Percentiles rank a stretch among this genome's conserved stretches.
Conservation (phyloP, 2,797 vertebrate species). For the Parambassis ranga region DNA sequence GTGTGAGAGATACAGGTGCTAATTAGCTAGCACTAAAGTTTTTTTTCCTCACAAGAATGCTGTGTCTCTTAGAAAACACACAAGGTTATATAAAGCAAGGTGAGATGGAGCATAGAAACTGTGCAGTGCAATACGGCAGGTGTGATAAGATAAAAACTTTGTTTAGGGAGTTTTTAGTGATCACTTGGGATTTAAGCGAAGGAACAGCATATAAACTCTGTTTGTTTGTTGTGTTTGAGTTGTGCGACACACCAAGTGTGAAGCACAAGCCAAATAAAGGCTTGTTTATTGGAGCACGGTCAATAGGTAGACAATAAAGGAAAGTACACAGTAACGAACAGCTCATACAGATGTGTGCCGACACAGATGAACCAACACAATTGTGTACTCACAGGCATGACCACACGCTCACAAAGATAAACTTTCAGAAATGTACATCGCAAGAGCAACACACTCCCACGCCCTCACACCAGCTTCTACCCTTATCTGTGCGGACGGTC, state of each 20-base stretch:
- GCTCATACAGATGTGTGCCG: constrained; percentile 7
- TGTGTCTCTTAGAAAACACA: constrained; percentile 28
- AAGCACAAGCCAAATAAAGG: constrained; percentile 42
- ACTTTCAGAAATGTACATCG: not conserved
- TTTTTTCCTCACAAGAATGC: constrained; percentile 35
- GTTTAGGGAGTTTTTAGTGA: constrained; percentile 11
- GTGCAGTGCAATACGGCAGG: not conserved
- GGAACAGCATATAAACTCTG: not conserved
- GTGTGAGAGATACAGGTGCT: constrained; percentile 58
- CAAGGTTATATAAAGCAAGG: constrained; percentile 47
- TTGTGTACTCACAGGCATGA: not conserved
- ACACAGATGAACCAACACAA: not conserved
- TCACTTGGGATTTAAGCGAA: not conserved
- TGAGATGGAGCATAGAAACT: not conserved
- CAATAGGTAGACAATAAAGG: constrained; percentile 45
- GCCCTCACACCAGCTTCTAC: not conserved
- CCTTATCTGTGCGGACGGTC: constrained; percentile 41
- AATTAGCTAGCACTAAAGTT: constrained; percentile 59
- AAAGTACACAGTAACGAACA: constrained; percentile 12
- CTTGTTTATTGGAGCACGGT: constrained; percentile 39
- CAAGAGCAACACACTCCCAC: not conserved
- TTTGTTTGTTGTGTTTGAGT: constrained; percentile 20
- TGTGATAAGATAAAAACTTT: constrained; percentile 23
- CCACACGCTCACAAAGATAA: not conserved
- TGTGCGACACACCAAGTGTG: not conserved